Base-by-base conservation (phyloP, 1,140 invertebrate species). In the Pseudobourletiella spinata region DNA sequence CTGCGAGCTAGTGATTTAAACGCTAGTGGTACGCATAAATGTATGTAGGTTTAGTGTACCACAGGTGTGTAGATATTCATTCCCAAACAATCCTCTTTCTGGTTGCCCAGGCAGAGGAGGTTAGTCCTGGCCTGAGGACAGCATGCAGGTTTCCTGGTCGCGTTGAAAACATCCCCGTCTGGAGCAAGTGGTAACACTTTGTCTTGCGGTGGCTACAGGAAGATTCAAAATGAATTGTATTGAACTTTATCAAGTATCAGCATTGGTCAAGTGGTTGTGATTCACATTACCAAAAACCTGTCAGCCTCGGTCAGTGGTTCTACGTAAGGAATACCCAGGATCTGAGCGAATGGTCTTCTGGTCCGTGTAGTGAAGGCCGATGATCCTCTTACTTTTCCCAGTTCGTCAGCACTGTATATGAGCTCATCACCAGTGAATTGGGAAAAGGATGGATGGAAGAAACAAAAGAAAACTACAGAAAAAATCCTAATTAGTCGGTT, bases 321-420 rank as follows among this genome's bases (percentile, higher is more conserved):
- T 52, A 18, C 50, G 18, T 52, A 55, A 4, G 52, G 52, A 32
- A 55, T 55, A 4, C 29, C 29, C 26, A 35, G n/a, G 25, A 55
- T 25, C 2, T 30, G 3, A 39, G 39, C 18, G 29, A 25, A 55
- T 8, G 28, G 3, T 18, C 52, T 32, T 32, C 39, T 55, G 18
- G 28, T 35, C 3, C 14, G 4, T 3, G 8, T 15, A 32, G 52
- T 55, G 3, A 3, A 3, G 4, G 2, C 15, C n/a, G 11, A 3
- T 3, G n/a, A 3, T 6, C 52, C 52, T 22, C 20, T 6, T 20
- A 55, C 22, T 24, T 6, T 55, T 14, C 52, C 52, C 22, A 55
- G 14, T 14, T 55, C 29, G n/a, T 32, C 52, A 6, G 30, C 52
- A 39, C n/a, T 8, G n/a, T 11, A 39, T 8, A 39, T 8, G 8